Evolutionary conservation across 2,113 vertebrate species (phyloP), one percentile per base, ranked within the genome.

Genomic region (Phylloscopus trochiloides): DNA sequence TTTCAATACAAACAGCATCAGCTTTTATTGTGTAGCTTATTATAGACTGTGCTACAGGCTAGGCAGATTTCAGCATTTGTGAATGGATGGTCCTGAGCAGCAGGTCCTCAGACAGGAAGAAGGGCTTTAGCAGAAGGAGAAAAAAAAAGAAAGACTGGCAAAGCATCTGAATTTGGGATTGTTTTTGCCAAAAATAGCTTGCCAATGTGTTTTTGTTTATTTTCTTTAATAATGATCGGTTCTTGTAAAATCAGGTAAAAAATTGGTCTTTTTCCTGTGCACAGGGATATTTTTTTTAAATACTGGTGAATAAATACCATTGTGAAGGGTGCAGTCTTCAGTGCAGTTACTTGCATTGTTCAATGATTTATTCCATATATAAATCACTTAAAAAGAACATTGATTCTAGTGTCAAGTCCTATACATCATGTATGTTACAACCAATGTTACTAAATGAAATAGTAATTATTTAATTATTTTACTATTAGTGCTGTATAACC

Each of bases 381-480:
- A 86, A 91, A 61, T 21, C 15, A 38, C 38, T 82, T 90, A 57
- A 81, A 42, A 72, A 57, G 45, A 87, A 50, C 17, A 76, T 43
- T 78, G 62, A 29, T 54, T 72, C 17, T 34, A 68, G 77, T 45
- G 26, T 54, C 65, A 94, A 84, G 73, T 61, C 10, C 28, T 90
- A n/a, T 70, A 75, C 17, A 45, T 31, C 70, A 73, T 10, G 10
- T 28, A 78, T 36, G 45, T 29, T 81, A 85, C 11, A 54, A 52
- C 6, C 24, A 77, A 54, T 1, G 3, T 29, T 18, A 80, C 26
- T 82, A 66, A 74, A 88, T 5, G 45, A 80, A 71, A 28, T 12
- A 31, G 43, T 38, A 68, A 55, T n/a, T 67, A 92, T 86, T 95
- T 79, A n/a, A 90, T 65, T 58, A 47, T 83, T 95, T 90, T 94